Base-by-base conservation (phyloP, 2,888 invertebrate species). In the Trachelus troglodyta region DNA sequence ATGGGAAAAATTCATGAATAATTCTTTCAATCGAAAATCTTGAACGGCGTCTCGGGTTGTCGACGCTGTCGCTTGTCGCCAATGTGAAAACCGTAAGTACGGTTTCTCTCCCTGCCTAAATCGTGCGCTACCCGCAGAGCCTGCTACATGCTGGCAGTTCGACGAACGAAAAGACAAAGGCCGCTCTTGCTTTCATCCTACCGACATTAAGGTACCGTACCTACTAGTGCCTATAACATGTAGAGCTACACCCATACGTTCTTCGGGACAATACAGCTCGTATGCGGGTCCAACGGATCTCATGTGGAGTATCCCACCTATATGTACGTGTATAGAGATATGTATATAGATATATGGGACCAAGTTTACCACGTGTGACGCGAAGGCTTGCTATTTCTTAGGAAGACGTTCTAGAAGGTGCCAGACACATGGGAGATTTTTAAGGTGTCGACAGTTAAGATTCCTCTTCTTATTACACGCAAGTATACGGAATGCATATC, bases 211-310 rank as follows among this genome's bases (percentile, higher is more conserved):
- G 90, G 90, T 89, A 89, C 88, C 88, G 90, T 89, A 89, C 88
- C 88, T 88, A 40, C 40, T 40, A 40, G 15, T 40, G 40, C 40
- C 40, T 40, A 40, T 37, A 75, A 15, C 34, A 37, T 35, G 56
- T 40, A 40, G 40, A 40, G 40, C 40, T 40, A 15, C 15, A 40
- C 40, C 40, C 40, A 40, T 68, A 69, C 76, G 77, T 79, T 78
- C 74, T 76, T 69, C 74, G 87, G 88, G 88, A 91, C 90, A 90
- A 91, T 91, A 88, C 89, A 89, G 89, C 90, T 88, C 89, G 86
- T 88, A 91, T 91, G 90, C 90, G 91, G 91, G 91, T 90, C 90
- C 91, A 91, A 91, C 89, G 89, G 90, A 90, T 91, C 90, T 90
- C 89, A 89, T 89, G 88, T 89, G 88, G 88, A 40, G 40, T 15